Evolutionary conservation across 2,888 invertebrate genomes (phyloP).

Genomic region (Perizoma affinitatum): DNA sequence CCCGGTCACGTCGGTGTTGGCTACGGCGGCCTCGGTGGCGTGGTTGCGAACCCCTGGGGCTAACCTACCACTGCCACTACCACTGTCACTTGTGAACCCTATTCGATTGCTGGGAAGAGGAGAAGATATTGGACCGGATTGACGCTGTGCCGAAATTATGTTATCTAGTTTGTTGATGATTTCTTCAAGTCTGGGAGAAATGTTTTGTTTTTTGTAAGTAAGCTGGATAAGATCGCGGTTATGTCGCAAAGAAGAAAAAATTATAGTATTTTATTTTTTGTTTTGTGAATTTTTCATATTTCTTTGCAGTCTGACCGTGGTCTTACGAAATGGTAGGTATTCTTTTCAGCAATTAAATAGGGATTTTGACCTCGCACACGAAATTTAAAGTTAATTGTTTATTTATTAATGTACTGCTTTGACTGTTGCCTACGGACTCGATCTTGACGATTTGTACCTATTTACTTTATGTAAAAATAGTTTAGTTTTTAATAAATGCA

Average conservation of each 20-base stretch:
- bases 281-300: constrained; percentile 29
- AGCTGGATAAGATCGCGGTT: constrained; percentile 43
- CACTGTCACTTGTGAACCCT: constrained; percentile 37
- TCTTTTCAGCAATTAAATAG: constrained; percentile 54
- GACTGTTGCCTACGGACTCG: constrained; percentile 82
- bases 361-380: constrained; percentile 55
- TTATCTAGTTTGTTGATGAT: constrained; percentile 7
- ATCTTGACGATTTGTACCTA: constrained; percentile 79
- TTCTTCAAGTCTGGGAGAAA: constrained; percentile 14
- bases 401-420: constrained; percentile 71
- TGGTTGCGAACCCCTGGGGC: constrained; percentile 71
- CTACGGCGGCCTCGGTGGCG: constrained; percentile 18
- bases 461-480: constrained; percentile 78
- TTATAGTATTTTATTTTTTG: constrained; percentile 19
- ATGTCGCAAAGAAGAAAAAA: constrained; percentile 43
- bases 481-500: constrained; percentile 72
- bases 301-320: constrained; percentile 50
- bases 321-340: constrained; percentile 39
- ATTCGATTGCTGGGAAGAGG: constrained; percentile 45
- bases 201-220: constrained; percentile 23
- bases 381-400: constrained; percentile 55
- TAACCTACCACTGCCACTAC: constrained; percentile 44
- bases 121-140: constrained; percentile 24
- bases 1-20: constrained; percentile 46
- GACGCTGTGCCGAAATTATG: constrained; percentile 20